Base-by-base conservation (phyloP, 2,113 vertebrate genomes). In the Salvelinus fontinalis region DNA sequence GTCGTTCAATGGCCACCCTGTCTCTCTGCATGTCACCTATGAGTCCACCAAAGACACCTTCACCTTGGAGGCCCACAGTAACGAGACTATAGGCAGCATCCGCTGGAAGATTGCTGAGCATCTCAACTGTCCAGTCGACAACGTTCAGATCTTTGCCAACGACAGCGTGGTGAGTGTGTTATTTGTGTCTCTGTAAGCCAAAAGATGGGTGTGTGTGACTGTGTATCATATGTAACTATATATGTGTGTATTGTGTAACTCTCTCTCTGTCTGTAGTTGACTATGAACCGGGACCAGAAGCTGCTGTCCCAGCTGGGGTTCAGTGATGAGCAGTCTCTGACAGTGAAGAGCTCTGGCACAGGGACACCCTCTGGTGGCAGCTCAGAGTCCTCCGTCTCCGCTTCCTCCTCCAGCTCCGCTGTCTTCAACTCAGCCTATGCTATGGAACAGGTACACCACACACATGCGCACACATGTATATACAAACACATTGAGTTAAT, bases 31-130 rank as follows among this genome's bases (percentile, higher is more conserved):
- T 81, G 91, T 99, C 85, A 98, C 95, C 0, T 99, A 96, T 0
- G 97, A 99, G 87, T 99, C 97, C 93, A 98, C 98, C 96, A 99
- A 99, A 98, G 95, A 99, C 92, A 97, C 95, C 66, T 98, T 99
- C 90, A 94, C 93, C 81, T 87, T 99, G 86, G 97, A 99, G 96
- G 98, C 98, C 80, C 98, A 99, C 92, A 98, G 97, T 92, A 99
- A 99, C 82, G 98, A 99, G 91, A 99, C 97, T 1, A 91, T 99
- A 71, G 96, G 96, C 75, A 99, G 97, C 1, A 94, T 99, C 90
- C 94, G 98, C 76, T 99, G 97, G 97, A 99, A 99, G 92, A 97
- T 99, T 73, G 93, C 97, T n/a, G 96, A 97, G 80, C 96, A 98
- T 87, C 85, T 99, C 88, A 98, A 94, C 90, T 99, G 95, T 29